Conservation (phyloP, 92 coral and sea anemone genomes). For the Epizoanthus ramosus region DNA sequence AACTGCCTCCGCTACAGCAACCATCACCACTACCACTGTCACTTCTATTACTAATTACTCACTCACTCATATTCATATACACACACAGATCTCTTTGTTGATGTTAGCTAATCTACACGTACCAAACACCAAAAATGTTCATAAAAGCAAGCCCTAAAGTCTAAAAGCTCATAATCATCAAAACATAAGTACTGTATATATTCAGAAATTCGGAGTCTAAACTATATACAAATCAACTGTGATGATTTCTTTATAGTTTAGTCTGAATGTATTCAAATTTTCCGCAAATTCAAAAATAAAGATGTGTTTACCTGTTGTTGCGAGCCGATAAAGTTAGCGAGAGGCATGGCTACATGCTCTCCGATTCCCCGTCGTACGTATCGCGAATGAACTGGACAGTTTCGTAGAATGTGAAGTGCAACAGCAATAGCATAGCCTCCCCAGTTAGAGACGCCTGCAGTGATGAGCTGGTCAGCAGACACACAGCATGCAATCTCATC, state of each 20-base stretch:
- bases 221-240: not conserved
- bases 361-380: conserved; percentile 65
- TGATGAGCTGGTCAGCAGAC: conserved; percentile 72
- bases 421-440: conserved; percentile 62
- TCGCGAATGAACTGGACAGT: conserved; percentile 72
- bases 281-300: not conserved
- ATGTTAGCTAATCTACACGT: no score
- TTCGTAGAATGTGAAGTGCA: conserved; percentile 47
- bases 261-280: not conserved
- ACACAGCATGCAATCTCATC: conserved; percentile 72
- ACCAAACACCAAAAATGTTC: no score
- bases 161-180: no score
- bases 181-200: no score
- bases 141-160: no score
- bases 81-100: no score
- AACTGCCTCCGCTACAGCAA: no score
- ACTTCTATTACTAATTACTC: no score
- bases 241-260: not conserved
- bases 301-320: conserved; percentile 6
- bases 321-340: conserved; percentile 20
- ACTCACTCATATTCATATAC: no score
- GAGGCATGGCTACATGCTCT: conserved; percentile 6
- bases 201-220: no score
- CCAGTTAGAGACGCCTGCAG: conserved; percentile 99
- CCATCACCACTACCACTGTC: no score